Base-by-base conservation (phyloP, 2,888 invertebrate genomes). In the Ischnus inquisitorius region DNA sequence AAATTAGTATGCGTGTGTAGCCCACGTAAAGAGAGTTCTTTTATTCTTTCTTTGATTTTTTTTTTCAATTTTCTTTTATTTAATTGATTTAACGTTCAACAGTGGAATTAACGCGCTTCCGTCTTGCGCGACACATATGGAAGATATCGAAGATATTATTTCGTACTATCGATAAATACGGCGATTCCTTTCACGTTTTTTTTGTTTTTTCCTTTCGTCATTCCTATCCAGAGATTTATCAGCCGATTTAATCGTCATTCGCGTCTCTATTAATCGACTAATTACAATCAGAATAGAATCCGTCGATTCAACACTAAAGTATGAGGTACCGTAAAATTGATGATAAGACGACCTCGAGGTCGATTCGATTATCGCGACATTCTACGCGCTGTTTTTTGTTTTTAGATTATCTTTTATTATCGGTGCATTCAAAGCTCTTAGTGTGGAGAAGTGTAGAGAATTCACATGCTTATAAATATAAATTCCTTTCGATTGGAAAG, bases 131-230 rank as follows among this genome's bases (percentile, higher is more conserved):
- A 75, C 64, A 68, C 57, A 34, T 67, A 71, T 84, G 84, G 83
- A 84, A 81, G 84, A 81, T 84, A 80, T 81, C 51, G 80, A 72
- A 72, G 54, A 46, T 71, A 60, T 57, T 75, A 69, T 71, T 54
- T 14, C 12, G 48, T 43, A 46, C 39, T 62, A 74, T 72, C 62
- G 12, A 10, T 68, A 62, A 19, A 51, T 60, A 60, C 62, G 39
- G 3, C 34, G 16, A 43, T 14, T 14, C 41, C 43, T 68, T 43
- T 25, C 16, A 12, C 12, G 28, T 48, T 54, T 54, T 54, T 54
- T 54, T 54, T 54, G 16, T 54, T 54, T 28, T 28, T 25, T 51
- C 16, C n/a, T n/a, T 51, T 51, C 34, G 34, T 4, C 8, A 14
- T 60, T 14, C 10, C 54, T 62, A 71, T 76, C 57, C 34, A 57